These are phyloP conservation scores for Gonioctena quinquepunctata DNA, from an alignment of 1,140 invertebrate species.

Conservation along the genomic window DNA sequence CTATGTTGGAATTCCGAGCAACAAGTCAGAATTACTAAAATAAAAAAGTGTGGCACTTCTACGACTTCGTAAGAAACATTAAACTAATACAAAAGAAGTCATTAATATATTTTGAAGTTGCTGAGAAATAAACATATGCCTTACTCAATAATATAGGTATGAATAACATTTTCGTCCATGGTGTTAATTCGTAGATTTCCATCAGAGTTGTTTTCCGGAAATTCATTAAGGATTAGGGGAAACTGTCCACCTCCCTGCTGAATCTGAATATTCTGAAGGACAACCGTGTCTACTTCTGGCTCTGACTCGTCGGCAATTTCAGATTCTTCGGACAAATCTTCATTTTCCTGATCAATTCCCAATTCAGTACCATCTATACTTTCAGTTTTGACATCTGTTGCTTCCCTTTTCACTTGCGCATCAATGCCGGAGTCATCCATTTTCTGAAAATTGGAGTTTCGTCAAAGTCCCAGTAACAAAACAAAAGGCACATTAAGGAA, in stretches of 20 bases:
- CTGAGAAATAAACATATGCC: too few relatives aligned
- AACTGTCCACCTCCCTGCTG: background rate
- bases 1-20: too few relatives aligned
- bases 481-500: too few relatives aligned
- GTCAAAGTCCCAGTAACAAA: background rate
- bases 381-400: constrained; percentile 15
- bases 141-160: constrained; percentile 43
- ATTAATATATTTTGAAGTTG: too few relatives aligned
- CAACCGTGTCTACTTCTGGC: constrained; percentile 4
- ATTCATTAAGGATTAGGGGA: constrained; percentile 32
- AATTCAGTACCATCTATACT: background rate
- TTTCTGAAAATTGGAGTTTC: background rate
- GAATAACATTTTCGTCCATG: constrained; percentile 33
- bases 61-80: too few relatives aligned
- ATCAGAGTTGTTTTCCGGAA: constrained; percentile 39
- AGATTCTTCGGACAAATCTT: background rate
- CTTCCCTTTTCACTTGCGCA: background rate
- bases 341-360: background rate
- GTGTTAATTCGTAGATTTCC: constrained; percentile 47
- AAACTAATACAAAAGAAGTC: background rate
- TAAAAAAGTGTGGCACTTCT: too few relatives aligned
- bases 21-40: too few relatives aligned
- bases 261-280: constrained; percentile 16
- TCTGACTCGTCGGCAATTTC: background rate
- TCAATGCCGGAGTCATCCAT: background rate